Base-by-base conservation (phyloP, 53 echinoderm and acorn worm species). In the Pentamera pediparva region DNA sequence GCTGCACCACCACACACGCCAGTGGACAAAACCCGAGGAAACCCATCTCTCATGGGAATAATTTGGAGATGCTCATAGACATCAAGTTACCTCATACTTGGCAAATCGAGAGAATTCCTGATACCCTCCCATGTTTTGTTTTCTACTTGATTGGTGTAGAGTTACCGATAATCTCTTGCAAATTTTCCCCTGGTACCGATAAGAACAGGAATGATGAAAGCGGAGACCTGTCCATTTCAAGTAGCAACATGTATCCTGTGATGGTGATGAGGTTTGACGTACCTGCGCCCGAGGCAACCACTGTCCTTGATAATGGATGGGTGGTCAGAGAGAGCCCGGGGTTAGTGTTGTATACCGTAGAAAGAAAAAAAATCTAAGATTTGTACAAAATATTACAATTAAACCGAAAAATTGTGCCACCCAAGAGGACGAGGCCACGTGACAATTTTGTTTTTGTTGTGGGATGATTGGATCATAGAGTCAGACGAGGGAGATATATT, bases 401-500 rank as follows among this genome's bases (percentile, higher is more conserved):
- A 57, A 57, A 28, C 10, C 7, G 58, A 57, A 31, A 57, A 29
- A 57, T 32, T 45, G 6, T 67, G 5, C 67, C 67, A 67, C 67
- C 67, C 67, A 67, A 29, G 40, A 31, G 17, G 24, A 47, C 41
- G 27, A 11, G 26, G 19, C 43, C 29, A 45, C 25, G 67, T 67
- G 28, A 67, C 67, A 40, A 41, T 43, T 67, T 22, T 57, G 58
- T 57, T 57, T 57, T 57, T 57, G 58, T 57, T 57, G 58, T 32
- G 32, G 32, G 11, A 11, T 28, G 7, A 57, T 31, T 45, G 12
- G 12, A 12, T 15, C 47, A 15, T 12, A 12, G 13, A 45, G 47
- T 45, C n/a, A 15, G 47, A 45, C 12, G n/a, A 45, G 12, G n/a
- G n/a, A n/a, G n/a, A n/a, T n/a, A n/a, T n/a, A n/a, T n/a, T n/a